phyloP scores from a whole-genome alignment of 2,888 invertebrate species.

The Rhopalosiphum nymphaeae region DNA sequence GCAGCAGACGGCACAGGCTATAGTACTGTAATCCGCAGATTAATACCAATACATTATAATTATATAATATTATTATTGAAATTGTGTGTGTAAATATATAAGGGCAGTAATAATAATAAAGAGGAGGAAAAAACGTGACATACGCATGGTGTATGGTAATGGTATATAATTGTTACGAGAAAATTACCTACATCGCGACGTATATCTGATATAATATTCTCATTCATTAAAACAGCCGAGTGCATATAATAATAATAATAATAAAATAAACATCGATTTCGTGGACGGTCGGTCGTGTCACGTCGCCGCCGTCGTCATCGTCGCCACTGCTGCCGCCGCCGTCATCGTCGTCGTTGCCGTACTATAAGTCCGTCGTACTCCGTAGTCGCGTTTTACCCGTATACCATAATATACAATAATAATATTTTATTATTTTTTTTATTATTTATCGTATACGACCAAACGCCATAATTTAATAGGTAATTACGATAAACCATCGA shows the following conservation, averaged over 20 bases:
- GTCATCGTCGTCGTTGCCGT: background rate
- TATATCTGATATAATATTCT: constrained; percentile 23
- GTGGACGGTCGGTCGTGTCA: constrained; percentile 41
- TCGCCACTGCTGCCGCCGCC: too few relatives aligned
- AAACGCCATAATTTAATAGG: background rate
- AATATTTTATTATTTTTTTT: background rate
- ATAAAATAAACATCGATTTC: constrained; percentile 40
- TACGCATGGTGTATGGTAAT: constrained; percentile 38
- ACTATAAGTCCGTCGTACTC: background rate
- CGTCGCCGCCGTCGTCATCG: background rate
- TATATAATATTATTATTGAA: background rate
- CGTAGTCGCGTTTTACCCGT: background rate
- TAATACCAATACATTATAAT: background rate
- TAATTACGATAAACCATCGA: background rate
- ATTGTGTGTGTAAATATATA: background rate
- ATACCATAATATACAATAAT: background rate
- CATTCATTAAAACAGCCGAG: constrained; percentile 45
- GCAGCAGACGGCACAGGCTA: background rate
- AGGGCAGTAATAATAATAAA: background rate
- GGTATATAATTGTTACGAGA: background rate
- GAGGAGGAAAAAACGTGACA: constrained; percentile 42
- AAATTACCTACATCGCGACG: constrained; percentile 16
- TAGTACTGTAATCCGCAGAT: background rate
- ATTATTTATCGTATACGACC: background rate
- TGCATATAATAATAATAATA: constrained; percentile 12